Base-by-base conservation (phyloP, 1,140 invertebrate genomes). In the Polypedilum vanderplanki region DNA sequence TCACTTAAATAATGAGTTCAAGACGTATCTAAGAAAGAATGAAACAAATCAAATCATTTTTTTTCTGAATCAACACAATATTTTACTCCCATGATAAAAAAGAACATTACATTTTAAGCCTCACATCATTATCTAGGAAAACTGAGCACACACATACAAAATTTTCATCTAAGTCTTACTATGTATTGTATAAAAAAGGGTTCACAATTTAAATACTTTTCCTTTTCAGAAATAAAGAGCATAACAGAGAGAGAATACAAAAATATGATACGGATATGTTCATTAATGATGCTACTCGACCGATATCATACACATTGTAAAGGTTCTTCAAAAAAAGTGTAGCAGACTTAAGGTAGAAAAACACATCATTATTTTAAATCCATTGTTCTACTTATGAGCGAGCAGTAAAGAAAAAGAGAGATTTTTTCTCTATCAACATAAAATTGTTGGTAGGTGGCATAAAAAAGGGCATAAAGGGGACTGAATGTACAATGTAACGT, bases 121-220 rank as follows among this genome's bases (percentile, higher is more conserved):
- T 70, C 65, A 33, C 24, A 70, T 70, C 65, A 70, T 70, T 70
- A 70, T 70, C 65, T 70, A 22, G 3, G 65, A 10, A 22, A 22
- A 22, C 20, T 15, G 64, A 67, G 65, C 20, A 10, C 15, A 70
- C 9, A 70, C 15, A n/a, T 15, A 57, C 46, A n/a, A 4, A 57
- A 57, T n/a, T 57, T 33, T 33, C n/a, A 57, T 57, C 12, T 57
- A 57, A n/a, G 46, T 15, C 24, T 57, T 12, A 57, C 15, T 57
- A 12, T 57, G 12, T 57, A 15, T 15, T 57, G 46, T 57, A n/a
- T 57, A 10, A 70, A 70, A 70, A 70, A 70, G 65, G 65, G 65
- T 70, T 70, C 46, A 17, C 65, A n/a, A 70, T 70, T 70, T 70
- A 70, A 70, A 70, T 70, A 70, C 65, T 70, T 70, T 70, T 20